Conservation (phyloP, 2,797 vertebrate species). For the Sebastes matsubarae region DNA sequence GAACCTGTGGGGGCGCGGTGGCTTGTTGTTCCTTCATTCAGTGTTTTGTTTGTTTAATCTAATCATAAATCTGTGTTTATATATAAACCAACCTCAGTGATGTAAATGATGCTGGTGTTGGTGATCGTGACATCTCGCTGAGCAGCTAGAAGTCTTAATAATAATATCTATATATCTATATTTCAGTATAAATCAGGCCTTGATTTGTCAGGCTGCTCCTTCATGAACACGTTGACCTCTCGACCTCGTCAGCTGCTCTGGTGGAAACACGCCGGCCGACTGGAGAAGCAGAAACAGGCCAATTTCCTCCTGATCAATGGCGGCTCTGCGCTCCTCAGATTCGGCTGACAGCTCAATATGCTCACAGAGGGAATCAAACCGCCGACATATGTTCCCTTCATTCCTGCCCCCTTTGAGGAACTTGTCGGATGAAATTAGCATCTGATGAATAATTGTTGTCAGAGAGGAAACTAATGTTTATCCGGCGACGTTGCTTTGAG, state of each 20-base stretch:
- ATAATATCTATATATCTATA: background rate
- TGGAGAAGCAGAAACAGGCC: background rate
- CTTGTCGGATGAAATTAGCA: slow-evolving; percentile 46
- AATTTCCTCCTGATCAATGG: slow-evolving; percentile 24
- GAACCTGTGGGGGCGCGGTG: too few species aligned
- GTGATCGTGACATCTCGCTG: background rate
- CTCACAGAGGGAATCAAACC: slow-evolving; percentile 32
- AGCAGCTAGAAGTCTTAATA: background rate
- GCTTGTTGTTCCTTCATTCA: too few species aligned
- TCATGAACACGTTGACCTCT: slow-evolving; percentile 6
- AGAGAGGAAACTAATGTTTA: slow-evolving; percentile 29
- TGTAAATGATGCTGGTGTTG: background rate
- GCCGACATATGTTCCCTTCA: slow-evolving; percentile 36
- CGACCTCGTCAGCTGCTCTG: slow-evolving; percentile 6
- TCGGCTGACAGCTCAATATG: slow-evolving; percentile 13
- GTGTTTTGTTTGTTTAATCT: background rate
- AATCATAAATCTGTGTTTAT: background rate
- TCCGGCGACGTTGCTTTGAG: background rate
- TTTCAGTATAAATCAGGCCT: background rate
- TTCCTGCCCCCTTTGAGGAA: slow-evolving; percentile 39
- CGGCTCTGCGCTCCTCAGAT: slow-evolving; percentile 1
- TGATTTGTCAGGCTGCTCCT: slow-evolving; percentile 4
- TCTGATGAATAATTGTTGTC: slow-evolving; percentile 53
- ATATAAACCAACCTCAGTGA: background rate
- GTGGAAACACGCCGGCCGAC: background rate